A percentile compares a stretch with the other conserved stretches of the same genome.
phyloP scores from a whole-genome alignment of 2,113 vertebrate genomes.

The Sylvietta virens region DNA sequence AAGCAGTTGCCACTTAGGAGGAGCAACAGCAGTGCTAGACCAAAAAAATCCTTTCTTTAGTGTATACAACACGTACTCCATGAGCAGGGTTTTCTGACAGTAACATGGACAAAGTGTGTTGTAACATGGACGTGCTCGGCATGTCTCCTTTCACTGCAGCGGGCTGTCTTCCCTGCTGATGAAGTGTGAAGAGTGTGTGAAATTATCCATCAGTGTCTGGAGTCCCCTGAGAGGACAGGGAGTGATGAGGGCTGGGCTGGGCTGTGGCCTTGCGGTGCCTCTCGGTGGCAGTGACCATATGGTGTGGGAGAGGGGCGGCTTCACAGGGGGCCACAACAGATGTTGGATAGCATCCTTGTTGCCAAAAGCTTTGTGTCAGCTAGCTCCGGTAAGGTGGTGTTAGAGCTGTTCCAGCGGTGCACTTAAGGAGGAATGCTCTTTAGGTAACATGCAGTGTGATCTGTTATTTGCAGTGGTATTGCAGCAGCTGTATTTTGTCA shows the following conservation, averaged over 20 bases:
- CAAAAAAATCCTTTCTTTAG: not conserved
- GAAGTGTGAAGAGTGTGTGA: not conserved
- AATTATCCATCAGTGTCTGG: not conserved
- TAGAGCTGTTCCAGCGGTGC: not conserved
- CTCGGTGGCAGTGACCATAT: not conserved
- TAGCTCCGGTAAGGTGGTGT: not conserved
- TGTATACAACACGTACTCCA: fast-evolving
- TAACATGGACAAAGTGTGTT: not conserved
- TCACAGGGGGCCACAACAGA: not conserved
- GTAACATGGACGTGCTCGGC: not conserved
- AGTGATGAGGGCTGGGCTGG: not conserved
- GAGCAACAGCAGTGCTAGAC: not conserved
- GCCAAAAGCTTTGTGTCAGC: not conserved
- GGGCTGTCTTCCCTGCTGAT: not conserved
- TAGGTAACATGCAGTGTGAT: not conserved
- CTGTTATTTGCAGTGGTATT: not conserved
- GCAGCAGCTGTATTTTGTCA: not conserved
- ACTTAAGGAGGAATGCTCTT: not conserved
- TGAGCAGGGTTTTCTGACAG: not conserved
- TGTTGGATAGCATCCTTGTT: not conserved
- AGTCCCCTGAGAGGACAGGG: not conserved
- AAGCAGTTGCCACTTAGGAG: not conserved
- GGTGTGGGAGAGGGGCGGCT: not conserved
- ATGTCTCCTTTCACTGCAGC: not conserved
- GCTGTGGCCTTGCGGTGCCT: not conserved